Evolutionary conservation across 1,140 invertebrate species (phyloP), one percentile per base, ranked within the genome.

Genomic region (Galleria mellonella): DNA sequence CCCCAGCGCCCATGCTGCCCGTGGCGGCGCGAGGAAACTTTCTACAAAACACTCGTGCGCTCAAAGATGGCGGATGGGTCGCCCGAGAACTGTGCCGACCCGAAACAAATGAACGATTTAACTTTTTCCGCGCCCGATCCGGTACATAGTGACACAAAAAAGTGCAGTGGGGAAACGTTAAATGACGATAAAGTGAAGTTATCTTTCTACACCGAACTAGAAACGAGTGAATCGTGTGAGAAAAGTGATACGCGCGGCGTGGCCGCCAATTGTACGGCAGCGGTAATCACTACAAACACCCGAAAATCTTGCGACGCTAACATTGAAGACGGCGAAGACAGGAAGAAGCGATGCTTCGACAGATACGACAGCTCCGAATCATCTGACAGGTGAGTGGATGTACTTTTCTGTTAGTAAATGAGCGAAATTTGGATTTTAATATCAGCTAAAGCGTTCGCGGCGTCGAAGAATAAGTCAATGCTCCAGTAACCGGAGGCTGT

Each of bases 321-420:
- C 67, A 44, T 53, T 62, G 72, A 65, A 32, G 85, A 87, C 44
- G 85, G 83, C 32, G 88, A 89, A 49, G 92, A 89, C 72, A 90
- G 92, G 75, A 94, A 94, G 88, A 94, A 94, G 84, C 89, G 94
- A 83, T 94, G 93, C 85, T 88, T 92, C 68, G 93, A 95, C 90
- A 89, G 93, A 89, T 94, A 94, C 88, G 94, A 95, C 89, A 94
- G 93, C 81, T 94, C 93, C 63, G 94, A 95, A 87, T 94, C 93
- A 76, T 94, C 93, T 86, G 94, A 95, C 92, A 95, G 94, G 94
- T 95, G 82, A 89, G 88, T 72, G 10, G 14, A 39, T 50, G 27
- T 47, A 32, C 10, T 35, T 53, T 58, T 62, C 43, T 57, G 57
- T 66, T 55, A 64, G 44, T 39, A 67, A 58, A 51, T 47, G 58